phyloP scores from a whole-genome alignment of 2,888 invertebrate genomes.

The Campoplex nolae region DNA sequence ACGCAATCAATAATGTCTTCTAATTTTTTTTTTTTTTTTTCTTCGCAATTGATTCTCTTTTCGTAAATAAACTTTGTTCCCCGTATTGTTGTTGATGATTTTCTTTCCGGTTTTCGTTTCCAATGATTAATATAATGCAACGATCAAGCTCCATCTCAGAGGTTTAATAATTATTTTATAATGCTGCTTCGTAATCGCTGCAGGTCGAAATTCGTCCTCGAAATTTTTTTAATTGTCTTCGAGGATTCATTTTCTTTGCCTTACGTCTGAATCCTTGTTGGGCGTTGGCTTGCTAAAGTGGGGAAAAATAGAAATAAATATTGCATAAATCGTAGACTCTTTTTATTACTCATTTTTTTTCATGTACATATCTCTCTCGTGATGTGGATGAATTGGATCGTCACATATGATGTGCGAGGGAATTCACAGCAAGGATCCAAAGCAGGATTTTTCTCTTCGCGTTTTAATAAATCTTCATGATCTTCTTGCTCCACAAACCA shows the following conservation, averaged over 20 bases:
- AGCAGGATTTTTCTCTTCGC: not conserved
- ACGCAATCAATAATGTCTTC: constrained; percentile 1
- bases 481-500: constrained; percentile 8
- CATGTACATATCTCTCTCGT: constrained; percentile 20
- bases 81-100: not conserved
- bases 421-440: constrained; percentile 12
- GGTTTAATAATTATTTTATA: constrained; percentile 31
- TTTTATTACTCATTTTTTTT: not conserved
- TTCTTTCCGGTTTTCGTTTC: not conserved
- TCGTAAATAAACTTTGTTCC: constrained; percentile 10
- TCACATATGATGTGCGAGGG: not conserved
- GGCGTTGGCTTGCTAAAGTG: constrained; percentile 81
- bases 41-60: constrained; percentile 2
- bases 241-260: constrained; percentile 82
- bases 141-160: not conserved
- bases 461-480: not conserved
- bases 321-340: not conserved
- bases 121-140: constrained; percentile 6
- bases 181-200: constrained; percentile 40
- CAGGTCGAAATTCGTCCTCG: constrained; percentile 54
- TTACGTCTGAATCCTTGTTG: constrained; percentile 83
- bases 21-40: not conserved
- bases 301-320: constrained; percentile 15
- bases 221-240: constrained; percentile 52
- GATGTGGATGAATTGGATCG: constrained; percentile 6